These are phyloP conservation scores for Brachionichthys hirsutus DNA, from an alignment of 2,113 vertebrate genomes.

Conservation along the genomic window DNA sequence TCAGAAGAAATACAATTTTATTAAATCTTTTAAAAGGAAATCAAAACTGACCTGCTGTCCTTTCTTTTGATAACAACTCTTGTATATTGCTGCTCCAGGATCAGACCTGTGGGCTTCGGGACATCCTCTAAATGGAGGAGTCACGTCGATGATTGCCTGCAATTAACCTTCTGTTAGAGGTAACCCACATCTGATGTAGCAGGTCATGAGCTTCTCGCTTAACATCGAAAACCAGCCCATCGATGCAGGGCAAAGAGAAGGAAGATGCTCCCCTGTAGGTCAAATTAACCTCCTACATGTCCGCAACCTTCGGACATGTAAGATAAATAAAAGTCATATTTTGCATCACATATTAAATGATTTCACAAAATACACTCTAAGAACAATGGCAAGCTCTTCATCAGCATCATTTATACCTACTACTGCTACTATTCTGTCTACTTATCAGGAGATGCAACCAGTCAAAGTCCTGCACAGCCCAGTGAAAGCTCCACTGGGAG, in stretches of 20 bases:
- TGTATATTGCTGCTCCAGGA: background rate
- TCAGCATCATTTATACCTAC: no score
- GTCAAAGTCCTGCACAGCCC: no score
- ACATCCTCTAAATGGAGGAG: slow-evolving; percentile 34
- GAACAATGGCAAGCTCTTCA: no score
- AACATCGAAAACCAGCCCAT: slow-evolving; percentile 49
- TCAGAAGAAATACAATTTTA: background rate
- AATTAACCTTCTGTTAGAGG: slow-evolving; percentile 52
- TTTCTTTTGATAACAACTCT: background rate
- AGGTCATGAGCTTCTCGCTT: slow-evolving; percentile 32
- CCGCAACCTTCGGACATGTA: background rate
- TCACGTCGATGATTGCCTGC: slow-evolving; percentile 51
- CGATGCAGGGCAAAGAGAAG: slow-evolving; percentile 45
- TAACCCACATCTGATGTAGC: slow-evolving; percentile 4
- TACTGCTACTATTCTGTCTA: no score
- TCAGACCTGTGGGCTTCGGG: slow-evolving; percentile 19
- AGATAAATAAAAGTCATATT: background rate
- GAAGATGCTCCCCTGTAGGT: slow-evolving; percentile 4
- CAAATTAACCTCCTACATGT: slow-evolving; percentile 17
- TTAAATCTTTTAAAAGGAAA: background rate
- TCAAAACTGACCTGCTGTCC: background rate
- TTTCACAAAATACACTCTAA: no score
- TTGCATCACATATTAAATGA: no score
- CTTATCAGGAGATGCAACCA: no score
- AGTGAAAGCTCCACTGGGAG: no score